A percentile compares a stretch with the other conserved stretches of the same genome.
Conservation (phyloP, 1,140 invertebrate genomes). For the Anastrepha obliqua region DNA sequence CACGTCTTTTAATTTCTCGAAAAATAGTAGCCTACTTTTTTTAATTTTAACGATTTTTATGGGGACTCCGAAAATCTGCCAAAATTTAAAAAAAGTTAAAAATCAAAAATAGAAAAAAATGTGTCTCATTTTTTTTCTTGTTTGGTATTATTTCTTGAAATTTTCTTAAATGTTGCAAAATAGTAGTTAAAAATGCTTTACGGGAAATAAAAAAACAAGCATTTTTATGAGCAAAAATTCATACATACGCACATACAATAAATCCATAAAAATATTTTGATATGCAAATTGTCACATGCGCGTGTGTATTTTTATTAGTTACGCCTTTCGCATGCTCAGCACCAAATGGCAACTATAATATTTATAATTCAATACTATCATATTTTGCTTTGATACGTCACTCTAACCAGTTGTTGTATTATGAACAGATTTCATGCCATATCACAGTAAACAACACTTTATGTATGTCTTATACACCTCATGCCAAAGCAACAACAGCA, state of each 20-base stretch:
- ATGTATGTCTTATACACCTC: background rate
- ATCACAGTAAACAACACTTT: conserved; percentile 14
- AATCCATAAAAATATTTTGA: background rate
- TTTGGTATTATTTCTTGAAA: too few species aligned
- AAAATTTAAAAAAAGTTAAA: too few species aligned
- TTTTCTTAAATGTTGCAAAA: too few species aligned
- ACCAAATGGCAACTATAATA: background rate
- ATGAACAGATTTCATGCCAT: conserved; percentile 15
- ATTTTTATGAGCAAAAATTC: background rate
- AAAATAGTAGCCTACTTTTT: too few species aligned
- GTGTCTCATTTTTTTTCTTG: too few species aligned
- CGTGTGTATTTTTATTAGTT: conserved; percentile 43
- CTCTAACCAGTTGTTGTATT: background rate
- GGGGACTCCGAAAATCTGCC: too few species aligned
- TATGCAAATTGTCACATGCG: conserved; percentile 41
- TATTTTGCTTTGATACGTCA: background rate
- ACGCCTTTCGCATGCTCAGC: background rate
- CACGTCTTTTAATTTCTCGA: too few species aligned
- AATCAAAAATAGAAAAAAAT: too few species aligned
- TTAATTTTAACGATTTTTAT: too few species aligned
- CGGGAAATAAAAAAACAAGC: background rate
- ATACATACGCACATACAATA: background rate
- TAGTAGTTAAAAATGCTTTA: too few species aligned
- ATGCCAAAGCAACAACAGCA: background rate
- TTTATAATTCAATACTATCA: background rate